These are phyloP conservation scores for Anastatus disparis DNA, from an alignment of 1,140 invertebrate species.

Conservation along the genomic window DNA sequence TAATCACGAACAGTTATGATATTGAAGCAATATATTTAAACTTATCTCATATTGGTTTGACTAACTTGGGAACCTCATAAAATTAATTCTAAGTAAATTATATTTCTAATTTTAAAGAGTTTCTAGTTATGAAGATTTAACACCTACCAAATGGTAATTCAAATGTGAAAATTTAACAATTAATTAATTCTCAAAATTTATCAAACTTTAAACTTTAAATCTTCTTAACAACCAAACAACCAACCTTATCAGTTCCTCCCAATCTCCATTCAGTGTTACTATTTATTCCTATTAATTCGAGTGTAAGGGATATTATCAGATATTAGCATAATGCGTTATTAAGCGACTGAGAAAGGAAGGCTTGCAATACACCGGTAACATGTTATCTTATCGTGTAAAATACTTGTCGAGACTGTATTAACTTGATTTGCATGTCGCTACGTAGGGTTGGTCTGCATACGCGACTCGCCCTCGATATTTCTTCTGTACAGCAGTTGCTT, in stretches of 20 bases:
- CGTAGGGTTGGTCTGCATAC: background rate
- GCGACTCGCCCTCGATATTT: background rate
- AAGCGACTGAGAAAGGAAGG: background rate
- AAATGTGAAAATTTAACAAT: too few species aligned
- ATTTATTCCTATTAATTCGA: background rate
- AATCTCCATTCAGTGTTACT: background rate
- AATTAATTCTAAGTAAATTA: too few species aligned
- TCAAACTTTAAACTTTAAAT: too few species aligned
- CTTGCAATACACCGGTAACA: background rate
- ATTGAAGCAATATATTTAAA: too few species aligned
- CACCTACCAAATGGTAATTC: too few species aligned
- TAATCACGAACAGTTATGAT: too few species aligned
- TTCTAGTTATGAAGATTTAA: too few species aligned
- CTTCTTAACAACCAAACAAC: too few species aligned
- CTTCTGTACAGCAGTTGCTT: background rate
- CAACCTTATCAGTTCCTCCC: background rate
- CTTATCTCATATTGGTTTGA: too few species aligned
- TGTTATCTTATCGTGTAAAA: background rate
- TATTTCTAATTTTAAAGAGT: too few species aligned
- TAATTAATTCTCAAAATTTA: too few species aligned
- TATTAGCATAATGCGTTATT: background rate
- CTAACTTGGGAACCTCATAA: too few species aligned
- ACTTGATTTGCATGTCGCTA: slow-evolving; percentile 10
- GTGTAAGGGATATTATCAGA: background rate
- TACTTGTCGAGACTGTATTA: slow-evolving; percentile 15